Evolutionary conservation across 2,113 vertebrate genomes (phyloP), one percentile per base, ranked within the genome.

Genomic region (Engystomops pustulosus): DNA sequence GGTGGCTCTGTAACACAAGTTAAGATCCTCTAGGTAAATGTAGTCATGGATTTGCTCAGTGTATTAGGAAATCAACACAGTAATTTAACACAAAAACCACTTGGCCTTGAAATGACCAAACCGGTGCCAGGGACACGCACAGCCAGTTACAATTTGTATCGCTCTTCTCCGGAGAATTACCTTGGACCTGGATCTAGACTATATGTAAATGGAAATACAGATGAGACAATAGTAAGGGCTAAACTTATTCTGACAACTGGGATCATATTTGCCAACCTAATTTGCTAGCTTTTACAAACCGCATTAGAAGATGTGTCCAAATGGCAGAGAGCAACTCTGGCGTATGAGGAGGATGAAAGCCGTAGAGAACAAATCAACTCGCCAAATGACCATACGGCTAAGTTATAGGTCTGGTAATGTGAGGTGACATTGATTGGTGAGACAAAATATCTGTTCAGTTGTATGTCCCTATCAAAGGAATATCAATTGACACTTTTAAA

Each of bases 61-160:
- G n/a, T 27, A 60, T 78, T 78, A 60, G 53, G 17, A 41, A 74
- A 78, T 47, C 70, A 74, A 41, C 51, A 41, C 51, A 20, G 36
- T 78, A 14, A 60, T 58, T 60, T 78, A 58, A 60, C 51, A 60
- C 75, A 78, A 60, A 60, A 78, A 36, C 51, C 75, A 38, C 38
- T 69, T 80, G 79, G 79, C 79, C 45, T 30, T 32, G 44, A 51
- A 67, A 65, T 80, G 79, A 80, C 79, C 79, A 34, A 49, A 49
- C 41, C n/a, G n/a, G 41, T 80, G 79, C 79, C 79, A 69, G 30
- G 44, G 18, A 69, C 41, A 69, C 20, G 30, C 62, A 80, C 41
- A 80, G 79, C 62, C 62, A 80, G 27, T 49, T 80, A 11, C 25
- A 30, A 67, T 79, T 79, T 79, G 23, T 67, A 45, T 45, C 32